Evolutionary conservation across 2,888 invertebrate genomes (phyloP).

Genomic region (Acrocera orbiculus): DNA sequence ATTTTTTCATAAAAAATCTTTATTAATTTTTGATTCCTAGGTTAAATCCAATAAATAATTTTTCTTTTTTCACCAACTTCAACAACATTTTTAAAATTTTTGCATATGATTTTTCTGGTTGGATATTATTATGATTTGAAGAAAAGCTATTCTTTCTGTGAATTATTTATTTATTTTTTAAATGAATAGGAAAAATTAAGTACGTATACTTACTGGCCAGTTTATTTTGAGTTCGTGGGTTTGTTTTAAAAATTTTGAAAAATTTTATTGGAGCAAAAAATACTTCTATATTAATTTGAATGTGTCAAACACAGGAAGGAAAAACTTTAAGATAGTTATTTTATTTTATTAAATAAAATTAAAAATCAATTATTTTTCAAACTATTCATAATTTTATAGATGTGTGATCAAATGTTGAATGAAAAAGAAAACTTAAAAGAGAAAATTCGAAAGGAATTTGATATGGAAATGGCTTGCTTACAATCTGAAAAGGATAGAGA

Average conservation of each 20-base stretch:
- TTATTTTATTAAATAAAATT: neutral
- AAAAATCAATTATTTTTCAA: neutral
- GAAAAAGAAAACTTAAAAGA: slow-evolving; percentile 41
- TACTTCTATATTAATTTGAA: too few relatives aligned
- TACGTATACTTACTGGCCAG: too few relatives aligned
- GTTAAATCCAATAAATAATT: too few relatives aligned
- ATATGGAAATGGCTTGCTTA: slow-evolving; percentile 41
- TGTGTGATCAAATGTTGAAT: slow-evolving; percentile 33
- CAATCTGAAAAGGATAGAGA: slow-evolving; percentile 53
- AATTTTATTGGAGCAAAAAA: too few relatives aligned
- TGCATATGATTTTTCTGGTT: neutral
- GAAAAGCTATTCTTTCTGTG: neutral
- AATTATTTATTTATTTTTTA: neutral
- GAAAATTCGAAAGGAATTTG: slow-evolving; percentile 43
- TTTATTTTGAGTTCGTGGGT: too few relatives aligned
- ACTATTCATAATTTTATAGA: slow-evolving; percentile 22
- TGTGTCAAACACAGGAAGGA: too few relatives aligned
- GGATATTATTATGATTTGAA: neutral
- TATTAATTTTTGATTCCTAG: too few relatives aligned
- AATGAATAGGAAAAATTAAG: neutral
- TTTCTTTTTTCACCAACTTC: neutral
- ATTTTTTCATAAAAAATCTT: too few relatives aligned
- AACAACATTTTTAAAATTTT: neutral
- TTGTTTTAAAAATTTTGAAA: too few relatives aligned
- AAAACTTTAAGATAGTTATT: too few relatives aligned